These are phyloP conservation scores for Phoxinus dragarum DNA, from an alignment of 2,797 vertebrate genomes.

Conservation along the genomic window DNA sequence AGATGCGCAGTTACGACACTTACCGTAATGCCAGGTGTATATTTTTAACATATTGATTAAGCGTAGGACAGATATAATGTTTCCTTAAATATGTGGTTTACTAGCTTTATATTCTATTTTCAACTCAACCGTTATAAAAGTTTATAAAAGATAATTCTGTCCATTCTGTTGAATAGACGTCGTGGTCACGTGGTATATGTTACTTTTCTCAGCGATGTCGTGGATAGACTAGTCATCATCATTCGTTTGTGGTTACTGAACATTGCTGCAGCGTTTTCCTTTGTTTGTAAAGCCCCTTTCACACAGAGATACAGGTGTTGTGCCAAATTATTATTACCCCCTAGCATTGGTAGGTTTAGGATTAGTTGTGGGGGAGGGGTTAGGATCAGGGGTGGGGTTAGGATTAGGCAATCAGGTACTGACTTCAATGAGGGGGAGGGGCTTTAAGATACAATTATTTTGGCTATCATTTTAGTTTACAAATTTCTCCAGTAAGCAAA, in stretches of 20 bases:
- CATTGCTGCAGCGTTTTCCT: not conserved
- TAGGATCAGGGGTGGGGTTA: too few relatives aligned
- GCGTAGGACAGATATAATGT: too few relatives aligned
- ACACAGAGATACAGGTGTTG: too few relatives aligned
- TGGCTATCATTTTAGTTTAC: not conserved
- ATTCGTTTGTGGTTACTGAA: not conserved
- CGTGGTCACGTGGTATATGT: not conserved
- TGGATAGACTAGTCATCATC: not conserved
- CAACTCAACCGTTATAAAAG: not conserved
- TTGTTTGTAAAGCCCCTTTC: too few relatives aligned
- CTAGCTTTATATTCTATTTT: not conserved
- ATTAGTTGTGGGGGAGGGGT: too few relatives aligned
- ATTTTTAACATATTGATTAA: not conserved
- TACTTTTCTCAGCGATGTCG: not conserved
- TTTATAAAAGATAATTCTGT: not conserved
- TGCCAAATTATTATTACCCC: too few relatives aligned
- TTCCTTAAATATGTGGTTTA: not conserved
- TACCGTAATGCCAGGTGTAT: not conserved
- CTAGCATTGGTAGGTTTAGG: too few relatives aligned
- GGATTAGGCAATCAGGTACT: too few relatives aligned
- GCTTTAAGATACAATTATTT: not conserved
- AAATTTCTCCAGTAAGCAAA: not conserved
- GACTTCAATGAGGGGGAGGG: too few relatives aligned
- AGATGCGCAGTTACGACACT: not conserved
- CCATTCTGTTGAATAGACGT: not conserved